Percentiles rank a stretch among this genome's conserved stretches.
Conservation (phyloP, 2,797 vertebrate species). For the Sebastes oblongus region DNA sequence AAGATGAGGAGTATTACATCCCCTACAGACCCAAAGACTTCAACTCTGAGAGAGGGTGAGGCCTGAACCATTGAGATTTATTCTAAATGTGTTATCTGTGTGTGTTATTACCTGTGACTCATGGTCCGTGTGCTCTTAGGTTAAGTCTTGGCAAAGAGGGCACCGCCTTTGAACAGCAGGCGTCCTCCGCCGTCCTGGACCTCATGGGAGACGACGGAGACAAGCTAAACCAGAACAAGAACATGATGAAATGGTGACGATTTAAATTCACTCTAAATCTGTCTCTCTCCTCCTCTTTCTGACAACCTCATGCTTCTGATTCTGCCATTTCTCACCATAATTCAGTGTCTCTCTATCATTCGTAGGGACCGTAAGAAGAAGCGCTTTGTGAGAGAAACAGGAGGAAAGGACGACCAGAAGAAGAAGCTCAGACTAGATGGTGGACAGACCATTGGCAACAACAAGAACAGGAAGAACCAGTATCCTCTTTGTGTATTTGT, state of each 20-base stretch:
- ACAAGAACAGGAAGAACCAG: constrained; percentile 92
- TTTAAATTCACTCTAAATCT: background rate
- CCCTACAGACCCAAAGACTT: constrained; percentile 95
- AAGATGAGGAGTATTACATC: constrained; percentile 88
- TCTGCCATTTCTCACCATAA: background rate
- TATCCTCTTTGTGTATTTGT: constrained; percentile 81
- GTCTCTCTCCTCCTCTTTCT: background rate
- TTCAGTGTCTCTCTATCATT: background rate
- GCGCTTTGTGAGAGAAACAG: constrained; percentile 88
- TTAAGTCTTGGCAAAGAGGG: constrained; percentile 83
- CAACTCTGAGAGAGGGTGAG: constrained; percentile 92
- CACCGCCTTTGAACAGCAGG: constrained; percentile 90
- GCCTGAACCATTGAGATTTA: accelerated
- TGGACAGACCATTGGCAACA: constrained; percentile 86
- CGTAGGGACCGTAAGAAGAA: constrained; percentile 96
- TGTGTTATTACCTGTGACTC: background rate
- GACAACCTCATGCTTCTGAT: background rate
- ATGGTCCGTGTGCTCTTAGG: constrained; percentile 64
- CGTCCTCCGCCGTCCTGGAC: constrained; percentile 89
- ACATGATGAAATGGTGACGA: constrained; percentile 90
- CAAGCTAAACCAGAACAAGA: constrained; percentile 83
- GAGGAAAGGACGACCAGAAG: constrained; percentile 90
- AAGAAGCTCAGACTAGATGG: constrained; percentile 90
- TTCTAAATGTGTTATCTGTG: background rate
- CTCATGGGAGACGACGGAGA: constrained; percentile 92